Evolutionary conservation across 2,113 vertebrate species (phyloP).

Genomic region (Xerus inauris): DNA sequence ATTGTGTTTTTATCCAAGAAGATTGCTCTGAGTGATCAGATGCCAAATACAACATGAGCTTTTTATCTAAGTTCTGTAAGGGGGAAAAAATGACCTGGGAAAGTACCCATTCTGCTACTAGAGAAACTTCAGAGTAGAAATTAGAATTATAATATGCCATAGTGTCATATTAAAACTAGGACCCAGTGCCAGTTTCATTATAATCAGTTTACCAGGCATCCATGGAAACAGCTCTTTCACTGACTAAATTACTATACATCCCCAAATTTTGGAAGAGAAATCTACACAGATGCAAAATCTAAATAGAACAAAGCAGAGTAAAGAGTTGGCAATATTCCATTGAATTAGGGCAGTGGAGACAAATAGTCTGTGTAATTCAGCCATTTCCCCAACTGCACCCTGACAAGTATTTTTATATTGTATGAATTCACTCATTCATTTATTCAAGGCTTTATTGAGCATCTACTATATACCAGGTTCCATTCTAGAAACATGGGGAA

Average conservation of each 20-base stretch:
- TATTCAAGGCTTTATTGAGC: slow-evolving; percentile 41
- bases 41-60: slow-evolving; percentile 62
- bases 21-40: slow-evolving; percentile 69
- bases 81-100: slow-evolving; percentile 57
- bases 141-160: slow-evolving; percentile 76
- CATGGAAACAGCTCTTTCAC: slow-evolving; percentile 73
- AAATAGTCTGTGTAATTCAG: slow-evolving; percentile 59
- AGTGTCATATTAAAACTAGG: slow-evolving; percentile 72
- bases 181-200: slow-evolving; percentile 75
- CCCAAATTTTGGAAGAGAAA: slow-evolving; percentile 77
- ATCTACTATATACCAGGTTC: background rate
- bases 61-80: slow-evolving; percentile 68
- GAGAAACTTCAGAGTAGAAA: slow-evolving; percentile 68
- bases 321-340: slow-evolving; percentile 72
- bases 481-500: background rate
- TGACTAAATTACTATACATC: slow-evolving; percentile 81
- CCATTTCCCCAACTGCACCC: slow-evolving; percentile 29
- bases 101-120: slow-evolving; percentile 59
- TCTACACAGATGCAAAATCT: slow-evolving; percentile 81
- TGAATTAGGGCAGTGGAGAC: slow-evolving; percentile 55
- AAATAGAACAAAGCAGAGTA: slow-evolving; percentile 78
- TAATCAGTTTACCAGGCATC: slow-evolving; percentile 76
- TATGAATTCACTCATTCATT: slow-evolving; percentile 24
- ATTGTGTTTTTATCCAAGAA: slow-evolving; percentile 75
- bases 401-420: slow-evolving; percentile 38